Evolutionary conservation across 2,797 vertebrate species (phyloP).

Genomic region (Pseudochirops corinnae): DNA sequence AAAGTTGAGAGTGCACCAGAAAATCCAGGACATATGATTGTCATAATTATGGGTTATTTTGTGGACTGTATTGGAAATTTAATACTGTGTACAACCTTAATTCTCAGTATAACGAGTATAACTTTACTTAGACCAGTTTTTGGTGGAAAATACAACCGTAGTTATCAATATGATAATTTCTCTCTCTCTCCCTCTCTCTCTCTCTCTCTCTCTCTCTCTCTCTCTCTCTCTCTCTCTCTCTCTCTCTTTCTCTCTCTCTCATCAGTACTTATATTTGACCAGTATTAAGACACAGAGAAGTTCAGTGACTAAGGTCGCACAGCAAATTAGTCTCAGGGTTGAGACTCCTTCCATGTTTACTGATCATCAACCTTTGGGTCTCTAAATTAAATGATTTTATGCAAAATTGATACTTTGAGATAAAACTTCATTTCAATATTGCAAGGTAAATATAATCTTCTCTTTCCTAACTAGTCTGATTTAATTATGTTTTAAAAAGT

Average conservation of each 20-base stretch:
- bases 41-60: too few species aligned
- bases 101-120: too few species aligned
- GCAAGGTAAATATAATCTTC: slow-evolving; percentile 54
- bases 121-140: too few species aligned
- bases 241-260: too few species aligned
- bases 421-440: slow-evolving; percentile 65
- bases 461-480: slow-evolving; percentile 73
- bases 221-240: neutral
- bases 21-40: too few species aligned
- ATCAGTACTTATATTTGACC: neutral
- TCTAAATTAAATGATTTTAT: neutral
- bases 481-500: slow-evolving; percentile 77
- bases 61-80: too few species aligned
- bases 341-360: rapidly evolving
- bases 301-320: rapidly evolving
- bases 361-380: neutral
- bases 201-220: neutral
- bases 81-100: too few species aligned
- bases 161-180: too few species aligned
- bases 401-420: slow-evolving; percentile 56
- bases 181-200: neutral
- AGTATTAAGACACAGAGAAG: neutral
- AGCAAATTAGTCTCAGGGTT: neutral
- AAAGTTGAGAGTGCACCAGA: too few species aligned
- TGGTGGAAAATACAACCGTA: too few species aligned